Conservation (phyloP, 37 sponge, comb jelly and placozoan genomes). For the Petrosia ficiformis region DNA sequence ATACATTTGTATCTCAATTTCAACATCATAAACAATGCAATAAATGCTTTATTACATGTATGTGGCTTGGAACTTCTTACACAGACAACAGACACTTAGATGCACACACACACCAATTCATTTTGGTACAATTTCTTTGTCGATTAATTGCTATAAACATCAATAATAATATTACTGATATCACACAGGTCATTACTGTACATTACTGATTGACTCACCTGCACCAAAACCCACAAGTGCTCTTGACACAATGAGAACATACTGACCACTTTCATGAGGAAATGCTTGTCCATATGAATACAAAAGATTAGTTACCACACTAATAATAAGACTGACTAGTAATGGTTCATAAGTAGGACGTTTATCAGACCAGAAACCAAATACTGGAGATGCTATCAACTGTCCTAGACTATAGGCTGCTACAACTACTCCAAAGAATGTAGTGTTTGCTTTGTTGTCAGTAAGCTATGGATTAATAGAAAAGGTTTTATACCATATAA, state of each 20-base stretch:
- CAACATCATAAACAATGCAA: no score
- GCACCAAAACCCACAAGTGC: conserved; percentile 66
- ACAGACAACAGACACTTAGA: no score
- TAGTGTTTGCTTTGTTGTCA: conserved; percentile 30
- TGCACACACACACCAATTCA: no score
- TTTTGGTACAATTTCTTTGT: no score
- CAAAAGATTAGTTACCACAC: conserved; percentile 46
- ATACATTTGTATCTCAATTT: no score
- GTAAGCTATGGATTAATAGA: conserved; percentile 10
- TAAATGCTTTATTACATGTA: no score
- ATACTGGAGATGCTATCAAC: conserved; percentile 74
- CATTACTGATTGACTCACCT: no score
- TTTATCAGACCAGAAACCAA: conserved; percentile 84
- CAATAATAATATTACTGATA: no score
- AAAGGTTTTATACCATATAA: not conserved
- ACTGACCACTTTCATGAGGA: conserved; percentile 25
- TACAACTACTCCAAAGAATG: conserved; percentile 78
- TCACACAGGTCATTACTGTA: no score
- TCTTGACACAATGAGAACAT: conserved; percentile 46
- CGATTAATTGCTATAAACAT: no score
- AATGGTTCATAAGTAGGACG: conserved; percentile 68
- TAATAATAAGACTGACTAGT: conserved; percentile 46
- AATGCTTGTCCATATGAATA: conserved; percentile 74
- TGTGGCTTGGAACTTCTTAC: no score
- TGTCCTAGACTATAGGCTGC: conserved; percentile 84